Evolutionary conservation across 2,888 invertebrate genomes (phyloP), one percentile per base, ranked within the genome.

Genomic region (Pristionchus maxplancki): DNA sequence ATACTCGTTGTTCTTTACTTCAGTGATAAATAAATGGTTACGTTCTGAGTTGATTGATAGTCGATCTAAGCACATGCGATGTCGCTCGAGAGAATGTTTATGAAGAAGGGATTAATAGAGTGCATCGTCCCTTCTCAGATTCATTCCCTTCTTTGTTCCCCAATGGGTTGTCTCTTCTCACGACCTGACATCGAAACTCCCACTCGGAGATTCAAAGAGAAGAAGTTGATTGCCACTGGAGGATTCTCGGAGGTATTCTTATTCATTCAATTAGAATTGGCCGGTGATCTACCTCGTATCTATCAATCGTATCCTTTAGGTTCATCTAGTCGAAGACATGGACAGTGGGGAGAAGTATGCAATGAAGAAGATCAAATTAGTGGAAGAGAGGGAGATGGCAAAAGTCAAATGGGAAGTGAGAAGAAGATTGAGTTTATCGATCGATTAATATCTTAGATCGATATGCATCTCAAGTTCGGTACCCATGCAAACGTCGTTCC

Each of bases 191-290:
- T 97, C 48, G 95, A 96, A 88, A 96, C 97, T 86, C 97, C 97
- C 95, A 96, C 96, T 58, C 96, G 96, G 90, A 96, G 96, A 94
- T 97, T 97, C 94, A 96, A 95, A 85, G 96, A 97, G 15, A 93
- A 95, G 88, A 97, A 97, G 93, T 96, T 96, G 93, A 96, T 97
- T 82, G 97, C 97, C 86, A 97, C 97, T 95, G 97, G 93, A 40
- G 92, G 92, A 88, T 92, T 90, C 50, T 89, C 90, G 6, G 89
- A 91, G 88, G 91, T 91, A 24, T 40, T n/a, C n/a, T 74, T 17
- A 62, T 11, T 20, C 28, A 82, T 82, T 48, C 3, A 15, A 50
- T 50, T 50, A 17, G 50, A 50, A 50, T 50, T 4, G 50, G 5
- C 15, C 5, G 50, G 50, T 20, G 1, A 78, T 6, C 20, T 44